These are phyloP conservation scores for Drosophila birchii DNA, from an alignment of 2,888 invertebrate genomes.

Conservation along the genomic window DNA sequence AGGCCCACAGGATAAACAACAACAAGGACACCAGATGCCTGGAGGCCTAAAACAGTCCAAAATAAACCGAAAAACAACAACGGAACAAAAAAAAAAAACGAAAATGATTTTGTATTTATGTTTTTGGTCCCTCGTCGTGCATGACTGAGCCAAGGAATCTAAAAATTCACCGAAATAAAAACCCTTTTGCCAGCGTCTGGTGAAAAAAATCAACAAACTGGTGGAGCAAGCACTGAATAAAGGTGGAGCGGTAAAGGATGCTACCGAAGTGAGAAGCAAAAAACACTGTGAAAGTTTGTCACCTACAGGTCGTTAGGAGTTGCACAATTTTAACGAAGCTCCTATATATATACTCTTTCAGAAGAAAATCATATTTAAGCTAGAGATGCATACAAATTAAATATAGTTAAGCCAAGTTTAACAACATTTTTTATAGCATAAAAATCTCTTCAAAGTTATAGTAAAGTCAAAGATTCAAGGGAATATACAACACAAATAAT, in stretches of 20 bases:
- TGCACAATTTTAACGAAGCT: not conserved
- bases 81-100: conserved; percentile 3
- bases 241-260: not conserved
- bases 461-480: too few relatives aligned
- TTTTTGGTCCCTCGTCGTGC: conserved; percentile 64
- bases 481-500: not conserved
- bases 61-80: conserved; percentile 32
- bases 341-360: conserved; percentile 1
- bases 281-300: conserved; percentile 38
- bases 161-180: conserved; percentile 8
- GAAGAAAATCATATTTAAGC: not conserved
- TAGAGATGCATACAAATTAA: too few relatives aligned
- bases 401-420: not conserved
- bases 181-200: conserved; percentile 32
- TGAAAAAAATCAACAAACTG: conserved; percentile 4
- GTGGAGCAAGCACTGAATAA: conserved; percentile 1
- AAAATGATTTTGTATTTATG: conserved; percentile 55
- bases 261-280: conserved; percentile 16
- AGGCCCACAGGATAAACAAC: conserved; percentile 49
- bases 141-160: conserved; percentile 60
- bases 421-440: not conserved
- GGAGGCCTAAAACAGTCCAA: conserved; percentile 18
- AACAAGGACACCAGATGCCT: not conserved
- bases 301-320: conserved; percentile 13
- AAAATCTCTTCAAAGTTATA: too few relatives aligned